phyloP scores from a whole-genome alignment of 2,797 vertebrate genomes.

The Karalla daura region DNA sequence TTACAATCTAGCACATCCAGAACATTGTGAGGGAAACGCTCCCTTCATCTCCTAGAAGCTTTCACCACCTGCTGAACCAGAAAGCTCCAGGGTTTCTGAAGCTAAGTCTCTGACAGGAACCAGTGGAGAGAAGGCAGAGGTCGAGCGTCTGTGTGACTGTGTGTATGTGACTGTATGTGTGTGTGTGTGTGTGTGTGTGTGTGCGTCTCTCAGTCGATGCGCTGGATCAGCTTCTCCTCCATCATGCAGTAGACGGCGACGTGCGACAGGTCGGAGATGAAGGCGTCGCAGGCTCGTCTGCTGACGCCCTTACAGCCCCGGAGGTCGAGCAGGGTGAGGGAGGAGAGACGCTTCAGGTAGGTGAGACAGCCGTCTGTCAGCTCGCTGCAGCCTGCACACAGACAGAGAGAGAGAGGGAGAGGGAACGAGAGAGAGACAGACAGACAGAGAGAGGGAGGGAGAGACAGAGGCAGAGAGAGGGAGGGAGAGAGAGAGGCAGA shows the following conservation, averaged over 20 bases:
- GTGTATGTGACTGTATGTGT: background rate
- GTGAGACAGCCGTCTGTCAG: conserved; percentile 93
- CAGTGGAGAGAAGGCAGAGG: too few species aligned
- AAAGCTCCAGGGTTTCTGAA: too few species aligned
- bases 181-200: too few species aligned
- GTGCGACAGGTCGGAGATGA: conserved; percentile 97
- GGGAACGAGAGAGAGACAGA: background rate
- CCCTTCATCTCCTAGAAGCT: too few species aligned
- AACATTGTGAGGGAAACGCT: too few species aligned
- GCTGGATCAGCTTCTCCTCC: conserved; percentile 97
- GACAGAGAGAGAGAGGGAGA: conserved; percentile 7
- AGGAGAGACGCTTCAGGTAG: conserved; percentile 91
- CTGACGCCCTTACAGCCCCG: conserved; percentile 92
- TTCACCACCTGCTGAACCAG: too few species aligned
- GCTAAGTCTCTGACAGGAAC: too few species aligned
- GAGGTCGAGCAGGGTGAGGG: conserved; percentile 92
- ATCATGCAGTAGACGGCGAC: conserved; percentile 94
- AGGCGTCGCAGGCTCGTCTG: conserved; percentile 91
- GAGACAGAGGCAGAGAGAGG: too few species aligned
- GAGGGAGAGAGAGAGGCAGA: too few species aligned
- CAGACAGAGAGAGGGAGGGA: background rate
- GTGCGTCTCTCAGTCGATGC: conserved; percentile 86
- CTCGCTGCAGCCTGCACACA: conserved; percentile 89
- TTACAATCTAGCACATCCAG: too few species aligned
- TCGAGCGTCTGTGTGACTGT: too few species aligned